These are phyloP conservation scores for Cryptosula pallasiana DNA, from an alignment of 2,888 invertebrate genomes.

Conservation along the genomic window DNA sequence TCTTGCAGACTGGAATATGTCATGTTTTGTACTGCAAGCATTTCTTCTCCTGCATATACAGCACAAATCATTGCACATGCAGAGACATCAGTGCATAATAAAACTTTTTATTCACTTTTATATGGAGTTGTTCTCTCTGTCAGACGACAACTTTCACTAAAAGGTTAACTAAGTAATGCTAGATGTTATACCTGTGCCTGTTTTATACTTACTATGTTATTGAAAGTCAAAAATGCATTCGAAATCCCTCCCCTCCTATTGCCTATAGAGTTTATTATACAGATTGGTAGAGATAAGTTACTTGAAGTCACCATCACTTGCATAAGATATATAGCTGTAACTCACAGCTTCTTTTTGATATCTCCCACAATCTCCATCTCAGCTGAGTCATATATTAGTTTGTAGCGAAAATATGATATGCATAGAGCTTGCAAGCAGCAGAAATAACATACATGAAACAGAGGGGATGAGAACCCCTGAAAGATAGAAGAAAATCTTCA, in stretches of 20 bases:
- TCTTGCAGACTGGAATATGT: neutral
- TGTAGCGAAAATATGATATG: neutral
- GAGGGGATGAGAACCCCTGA: too few relatives aligned
- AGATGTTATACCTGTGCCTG: too few relatives aligned
- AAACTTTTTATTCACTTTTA: too few relatives aligned
- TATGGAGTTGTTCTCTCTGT: too few relatives aligned
- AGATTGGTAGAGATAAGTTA: neutral
- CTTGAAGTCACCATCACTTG: neutral
- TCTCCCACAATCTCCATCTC: slow-evolving; percentile 85
- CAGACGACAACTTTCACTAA: too few relatives aligned
- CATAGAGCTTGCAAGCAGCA: too few relatives aligned
- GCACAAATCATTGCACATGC: too few relatives aligned
- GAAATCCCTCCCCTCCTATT: neutral
- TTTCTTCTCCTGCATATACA: neutral
- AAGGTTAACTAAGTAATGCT: too few relatives aligned
- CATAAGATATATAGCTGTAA: slow-evolving; percentile 71
- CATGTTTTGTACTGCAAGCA: neutral
- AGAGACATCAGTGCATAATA: too few relatives aligned
- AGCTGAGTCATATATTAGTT: slow-evolving; percentile 28
- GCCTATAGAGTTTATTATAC: neutral
- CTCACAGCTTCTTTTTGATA: slow-evolving; percentile 88
- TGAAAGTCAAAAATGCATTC: slow-evolving; percentile 6
- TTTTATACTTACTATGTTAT: neutral
- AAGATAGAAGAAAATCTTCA: too few relatives aligned
- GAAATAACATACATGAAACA: too few relatives aligned